A percentile compares a stretch with the other conserved stretches of the same genome.
Evolutionary conservation across 2,797 vertebrate species (phyloP).

Genomic region (Propithecus perrieri): DNA sequence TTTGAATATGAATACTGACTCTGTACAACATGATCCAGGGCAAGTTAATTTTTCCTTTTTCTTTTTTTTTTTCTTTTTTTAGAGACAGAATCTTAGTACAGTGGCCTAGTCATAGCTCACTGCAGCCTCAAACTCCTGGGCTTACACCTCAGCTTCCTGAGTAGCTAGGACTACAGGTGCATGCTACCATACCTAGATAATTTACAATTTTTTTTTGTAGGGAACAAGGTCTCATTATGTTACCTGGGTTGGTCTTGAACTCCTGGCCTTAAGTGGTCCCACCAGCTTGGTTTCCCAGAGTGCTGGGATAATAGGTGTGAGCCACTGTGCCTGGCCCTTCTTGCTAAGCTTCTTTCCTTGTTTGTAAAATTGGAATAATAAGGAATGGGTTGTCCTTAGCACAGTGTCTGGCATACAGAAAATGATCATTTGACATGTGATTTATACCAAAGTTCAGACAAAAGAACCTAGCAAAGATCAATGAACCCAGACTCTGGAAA

Average conservation of each 20-base stretch:
- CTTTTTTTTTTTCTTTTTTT: background rate
- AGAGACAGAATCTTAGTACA: background rate
- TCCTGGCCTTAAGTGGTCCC: background rate
- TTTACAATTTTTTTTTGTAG: background rate
- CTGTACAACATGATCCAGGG: background rate
- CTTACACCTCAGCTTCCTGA: background rate
- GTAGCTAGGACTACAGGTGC: background rate
- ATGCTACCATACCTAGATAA: background rate
- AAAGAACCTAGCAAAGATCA: conserved; percentile 28
- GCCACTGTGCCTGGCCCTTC: background rate
- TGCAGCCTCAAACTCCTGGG: background rate
- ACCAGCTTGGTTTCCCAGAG: background rate
- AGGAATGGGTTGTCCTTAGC: background rate
- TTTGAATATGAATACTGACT: background rate
- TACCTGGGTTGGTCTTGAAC: background rate
- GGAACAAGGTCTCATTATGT: background rate
- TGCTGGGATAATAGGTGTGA: background rate
- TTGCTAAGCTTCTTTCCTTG: conserved; percentile 4
- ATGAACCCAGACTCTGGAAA: background rate
- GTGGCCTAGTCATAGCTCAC: background rate
- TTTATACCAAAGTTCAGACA: background rate
- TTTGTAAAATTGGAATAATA: conserved; percentile 27
- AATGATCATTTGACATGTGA: background rate
- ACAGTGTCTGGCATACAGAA: background rate
- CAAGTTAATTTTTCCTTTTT: background rate